A percentile compares a stretch with the other conserved stretches of the same genome.
Conservation (phyloP, 2,113 vertebrate genomes). For the Platysteira castanea region DNA sequence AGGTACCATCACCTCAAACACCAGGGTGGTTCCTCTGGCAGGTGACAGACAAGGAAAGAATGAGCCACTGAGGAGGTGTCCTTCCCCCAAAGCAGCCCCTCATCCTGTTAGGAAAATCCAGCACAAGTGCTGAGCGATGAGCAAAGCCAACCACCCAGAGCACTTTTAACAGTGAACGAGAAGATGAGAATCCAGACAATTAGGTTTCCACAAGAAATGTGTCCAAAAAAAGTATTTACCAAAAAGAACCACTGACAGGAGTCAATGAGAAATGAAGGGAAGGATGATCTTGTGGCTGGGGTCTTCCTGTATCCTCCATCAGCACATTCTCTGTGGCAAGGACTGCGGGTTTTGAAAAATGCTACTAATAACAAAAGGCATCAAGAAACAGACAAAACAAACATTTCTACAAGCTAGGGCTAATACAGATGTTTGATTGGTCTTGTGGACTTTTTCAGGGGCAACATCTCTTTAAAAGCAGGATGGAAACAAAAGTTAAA, state of each 20-base stretch:
- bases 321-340: not conserved
- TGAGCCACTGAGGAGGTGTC: rapidly evolving
- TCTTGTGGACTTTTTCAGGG: not conserved
- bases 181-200: not conserved
- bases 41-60: not conserved
- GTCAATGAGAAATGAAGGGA: not conserved
- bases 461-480: not conserved
- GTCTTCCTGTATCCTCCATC: not conserved
- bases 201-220: not conserved
- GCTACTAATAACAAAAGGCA: not conserved
- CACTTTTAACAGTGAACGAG: not conserved
- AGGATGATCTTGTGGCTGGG: not conserved
- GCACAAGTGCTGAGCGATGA: not conserved
- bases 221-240: not conserved
- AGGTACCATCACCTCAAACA: not conserved
- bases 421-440: not conserved
- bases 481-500: not conserved
- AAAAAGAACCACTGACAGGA: not conserved
- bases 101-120: not conserved
- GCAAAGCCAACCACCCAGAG: not conserved
- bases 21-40: not conserved
- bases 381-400: not conserved
- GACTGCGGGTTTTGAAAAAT: not conserved
- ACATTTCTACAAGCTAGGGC: no score
- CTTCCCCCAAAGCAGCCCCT: not conserved